Base-by-base conservation (phyloP, 2,888 invertebrate species). In the Noctua pronuba region DNA sequence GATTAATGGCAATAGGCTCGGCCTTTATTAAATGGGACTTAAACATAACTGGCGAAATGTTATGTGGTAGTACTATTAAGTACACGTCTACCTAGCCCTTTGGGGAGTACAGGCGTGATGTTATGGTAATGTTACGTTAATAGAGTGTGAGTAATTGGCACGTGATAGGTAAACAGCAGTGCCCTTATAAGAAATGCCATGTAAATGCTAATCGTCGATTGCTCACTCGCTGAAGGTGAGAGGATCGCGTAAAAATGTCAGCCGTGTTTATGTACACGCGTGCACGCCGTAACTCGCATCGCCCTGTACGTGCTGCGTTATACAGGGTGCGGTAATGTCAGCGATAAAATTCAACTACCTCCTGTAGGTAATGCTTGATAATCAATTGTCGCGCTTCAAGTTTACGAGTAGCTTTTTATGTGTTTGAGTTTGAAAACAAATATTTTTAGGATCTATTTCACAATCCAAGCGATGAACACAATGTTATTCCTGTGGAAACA, bases 131-230 rank as follows among this genome's bases (percentile, higher is more conserved):
- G 62, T 41, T 64, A 67, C 18, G 35, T 60, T 38, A 55, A 49
- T 10, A 38, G 21, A 68, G 69, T 74, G 67, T 38, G 65, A 83
- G 66, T 69, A 85, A 87, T 77, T 64, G 73, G 68, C 67, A 72
- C 77, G 73, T 65, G 72, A 46, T 58, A 65, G 70, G 76, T 79
- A 78, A 82, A 85, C 62, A 85, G 76, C 88, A 93, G 91, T 93
- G 94, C 93, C 95, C 91, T 84, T 88, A n/a, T n/a, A 85, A 87
- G 84, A 95, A 96, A 96, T 95, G 96, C 89, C 96, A 95, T 89
- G 93, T 87, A 96, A 96, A 96, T 96, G 96, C 95, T 96, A 96
- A 96, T 95, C 89, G 94, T 89, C 86, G 90, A 91, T 93, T 93
- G 90, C 92, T 92, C 78, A 77, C 77, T 76, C 92, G 92, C 88